Base-by-base conservation (phyloP, 2,888 invertebrate species). In the Agrochola circellaris region DNA sequence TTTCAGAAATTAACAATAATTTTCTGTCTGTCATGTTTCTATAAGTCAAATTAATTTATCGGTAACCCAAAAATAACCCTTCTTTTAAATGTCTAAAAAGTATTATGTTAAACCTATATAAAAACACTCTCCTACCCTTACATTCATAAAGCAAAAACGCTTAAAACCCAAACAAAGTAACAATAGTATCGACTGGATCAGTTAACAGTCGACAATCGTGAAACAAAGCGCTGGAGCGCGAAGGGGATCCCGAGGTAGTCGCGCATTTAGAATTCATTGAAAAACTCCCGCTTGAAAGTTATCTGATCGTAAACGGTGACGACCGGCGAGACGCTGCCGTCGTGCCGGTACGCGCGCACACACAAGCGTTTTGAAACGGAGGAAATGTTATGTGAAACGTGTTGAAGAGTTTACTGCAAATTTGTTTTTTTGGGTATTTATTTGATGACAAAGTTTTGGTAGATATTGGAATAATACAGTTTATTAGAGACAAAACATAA, bases 261-360 rank as follows among this genome's bases (percentile, higher is more conserved):
- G 83, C 89, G 88, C 95, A 96, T 97, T 97, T 97, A 96, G 96
- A 96, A 97, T 97, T 96, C 97, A 97, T 97, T 97, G 96, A 95
- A 96, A 96, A 96, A 95, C 91, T 93, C 93, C 87, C 89, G 90
- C 89, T 90, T 95, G 95, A 96, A 96, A 95, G 94, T 95, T 97
- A 97, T 97, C 97, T 92, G 97, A 97, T 97, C 94, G 95, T 91
- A 91, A 93, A 91, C 92, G 90, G 90, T 90, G 92, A 91, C 89
- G 91, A 82, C 82, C 85, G 86, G 67, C 80, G 86, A 79, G 84
- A 82, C 84, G 73, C 30, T 38, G 56, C 26, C 58, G 73, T 26
- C 48, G 20, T 61, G 23, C 13, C 38, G 34, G 81, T 74, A 89
- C 78, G 34, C 65, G 75, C n/a, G 38, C 20, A n/a, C 73, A 77